Evolutionary conservation across 2,888 invertebrate genomes (phyloP).

Genomic region (Celastrina argiolus): DNA sequence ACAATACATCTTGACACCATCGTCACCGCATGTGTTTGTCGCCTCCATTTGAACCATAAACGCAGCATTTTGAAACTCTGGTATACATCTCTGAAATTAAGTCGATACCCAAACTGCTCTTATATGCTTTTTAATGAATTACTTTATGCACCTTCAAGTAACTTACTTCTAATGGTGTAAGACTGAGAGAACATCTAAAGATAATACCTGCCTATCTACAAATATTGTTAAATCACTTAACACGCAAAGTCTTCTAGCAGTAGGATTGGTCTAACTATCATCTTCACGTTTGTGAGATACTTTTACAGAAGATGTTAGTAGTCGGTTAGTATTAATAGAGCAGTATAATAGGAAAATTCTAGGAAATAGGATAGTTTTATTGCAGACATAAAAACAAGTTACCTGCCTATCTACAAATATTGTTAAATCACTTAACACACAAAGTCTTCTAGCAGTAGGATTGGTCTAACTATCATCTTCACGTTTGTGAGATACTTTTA

Average conservation of each 20-base stretch:
- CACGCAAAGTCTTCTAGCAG: too few relatives aligned
- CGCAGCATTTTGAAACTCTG: slow-evolving; percentile 97
- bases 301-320: too few relatives aligned
- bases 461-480: too few relatives aligned
- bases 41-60: slow-evolving; percentile 93
- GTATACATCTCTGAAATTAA: slow-evolving; percentile 88
- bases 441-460: too few relatives aligned
- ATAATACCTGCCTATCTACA: not conserved
- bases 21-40: slow-evolving; percentile 96
- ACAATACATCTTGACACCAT: slow-evolving; percentile 88
- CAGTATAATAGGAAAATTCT: not conserved
- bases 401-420: not conserved
- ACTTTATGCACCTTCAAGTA: too few relatives aligned
- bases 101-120: not conserved
- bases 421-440: too few relatives aligned
- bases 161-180: not conserved
- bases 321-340: not conserved
- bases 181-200: not conserved
- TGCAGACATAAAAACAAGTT: not conserved
- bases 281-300: too few relatives aligned
- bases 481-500: too few relatives aligned
- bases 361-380: not conserved
- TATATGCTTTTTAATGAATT: not conserved
- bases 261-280: too few relatives aligned
- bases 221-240: not conserved